A percentile compares a stretch with the other conserved stretches of the same genome.
phyloP scores from a whole-genome alignment of 2,888 invertebrate genomes.

The Andrena praecox region DNA sequence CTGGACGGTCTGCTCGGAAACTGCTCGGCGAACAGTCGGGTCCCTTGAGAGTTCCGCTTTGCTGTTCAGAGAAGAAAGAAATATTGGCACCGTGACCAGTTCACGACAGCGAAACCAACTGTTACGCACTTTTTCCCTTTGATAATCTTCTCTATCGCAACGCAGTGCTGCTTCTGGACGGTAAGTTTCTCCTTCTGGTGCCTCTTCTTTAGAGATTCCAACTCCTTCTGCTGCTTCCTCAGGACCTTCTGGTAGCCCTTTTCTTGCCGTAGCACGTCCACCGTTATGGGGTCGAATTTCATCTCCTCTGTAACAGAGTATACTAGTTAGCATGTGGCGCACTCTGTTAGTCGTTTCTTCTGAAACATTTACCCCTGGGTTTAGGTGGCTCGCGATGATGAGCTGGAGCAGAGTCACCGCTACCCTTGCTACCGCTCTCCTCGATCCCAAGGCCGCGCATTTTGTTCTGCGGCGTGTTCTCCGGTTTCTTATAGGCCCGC shows the following conservation, averaged over 20 bases:
- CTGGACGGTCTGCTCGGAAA: conserved; percentile 96
- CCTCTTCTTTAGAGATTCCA: conserved; percentile 95
- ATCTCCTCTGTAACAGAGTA: conserved; percentile 83
- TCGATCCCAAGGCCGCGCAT: conserved; percentile 98
- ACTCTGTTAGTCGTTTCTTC: not conserved
- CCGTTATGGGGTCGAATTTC: conserved; percentile 96
- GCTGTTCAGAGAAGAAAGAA: conserved; percentile 84
- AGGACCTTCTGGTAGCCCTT: conserved; percentile 96
- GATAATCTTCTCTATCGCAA: conserved; percentile 96
- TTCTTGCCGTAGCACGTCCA: conserved; percentile 94
- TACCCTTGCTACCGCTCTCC: conserved; percentile 87
- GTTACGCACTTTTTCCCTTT: conserved; percentile 94
- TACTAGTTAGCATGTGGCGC: too few species aligned
- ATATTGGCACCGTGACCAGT: not conserved
- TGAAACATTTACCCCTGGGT: conserved; percentile 75
- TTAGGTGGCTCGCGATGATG: conserved; percentile 80
- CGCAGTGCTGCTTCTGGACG: conserved; percentile 96
- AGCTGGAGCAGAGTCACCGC: conserved; percentile 75
- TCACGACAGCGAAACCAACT: too few species aligned
- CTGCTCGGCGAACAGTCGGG: conserved; percentile 92
- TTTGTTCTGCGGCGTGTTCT: conserved; percentile 88
- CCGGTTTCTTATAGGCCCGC: conserved; percentile 86
- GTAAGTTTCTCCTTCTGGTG: conserved; percentile 96
- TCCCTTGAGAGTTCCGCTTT: conserved; percentile 93
- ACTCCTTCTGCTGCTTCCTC: conserved; percentile 98